phyloP scores from a whole-genome alignment of 2,113 vertebrate genomes.

The Xiphophorus maculatus region DNA sequence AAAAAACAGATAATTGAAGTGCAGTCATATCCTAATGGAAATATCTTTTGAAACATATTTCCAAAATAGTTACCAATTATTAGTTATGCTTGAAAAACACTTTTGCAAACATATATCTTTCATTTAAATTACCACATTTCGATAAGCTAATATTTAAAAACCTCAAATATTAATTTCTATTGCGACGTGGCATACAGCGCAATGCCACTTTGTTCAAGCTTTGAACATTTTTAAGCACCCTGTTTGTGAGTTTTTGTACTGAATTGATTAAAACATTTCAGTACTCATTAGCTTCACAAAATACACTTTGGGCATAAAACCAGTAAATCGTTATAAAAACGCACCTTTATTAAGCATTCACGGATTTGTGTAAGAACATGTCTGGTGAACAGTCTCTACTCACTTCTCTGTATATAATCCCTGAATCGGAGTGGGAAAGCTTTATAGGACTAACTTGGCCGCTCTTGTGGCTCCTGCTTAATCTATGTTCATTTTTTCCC shows the following conservation, averaged over 20 bases:
- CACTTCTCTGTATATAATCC: conserved; percentile 55
- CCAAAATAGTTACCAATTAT: not conserved
- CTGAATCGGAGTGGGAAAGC: conserved; percentile 45
- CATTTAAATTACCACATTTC: not conserved
- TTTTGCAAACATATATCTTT: not conserved
- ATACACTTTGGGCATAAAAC: conserved; percentile 43
- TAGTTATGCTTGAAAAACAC: not conserved
- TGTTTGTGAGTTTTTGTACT: not conserved
- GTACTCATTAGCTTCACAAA: conserved; percentile 51
- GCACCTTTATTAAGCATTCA: conserved; percentile 47
- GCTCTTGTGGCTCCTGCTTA: conserved; percentile 57
- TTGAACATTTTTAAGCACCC: not conserved
- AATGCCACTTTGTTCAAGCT: not conserved
- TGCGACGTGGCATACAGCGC: not conserved
- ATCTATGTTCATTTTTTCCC: conserved; percentile 66
- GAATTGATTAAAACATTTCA: conserved; percentile 26
- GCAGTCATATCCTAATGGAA: not conserved
- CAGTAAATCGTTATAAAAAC: conserved; percentile 15
- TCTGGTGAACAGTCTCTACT: conserved; percentile 41
- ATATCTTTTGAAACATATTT: not conserved
- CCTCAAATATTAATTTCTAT: not conserved
- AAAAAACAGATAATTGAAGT: not conserved
- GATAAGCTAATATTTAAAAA: not conserved
- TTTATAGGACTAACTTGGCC: conserved; percentile 59
- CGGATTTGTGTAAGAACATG: conserved; percentile 55